phyloP scores from a whole-genome alignment of 2,797 vertebrate genomes.

The Rhabdophis nuchalis region DNA sequence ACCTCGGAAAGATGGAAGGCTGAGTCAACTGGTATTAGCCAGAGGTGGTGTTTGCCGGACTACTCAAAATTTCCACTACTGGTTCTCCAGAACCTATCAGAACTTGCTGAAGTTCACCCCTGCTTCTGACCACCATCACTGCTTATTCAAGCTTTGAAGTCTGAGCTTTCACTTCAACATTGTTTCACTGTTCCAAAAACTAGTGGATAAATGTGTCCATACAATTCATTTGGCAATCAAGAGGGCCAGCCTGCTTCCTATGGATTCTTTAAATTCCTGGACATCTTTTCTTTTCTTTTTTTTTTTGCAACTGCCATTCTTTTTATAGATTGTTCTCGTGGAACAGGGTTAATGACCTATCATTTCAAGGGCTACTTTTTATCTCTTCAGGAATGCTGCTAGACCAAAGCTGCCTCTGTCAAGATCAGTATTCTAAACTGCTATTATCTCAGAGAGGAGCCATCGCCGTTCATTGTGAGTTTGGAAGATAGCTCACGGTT shows the following conservation, averaged over 20 bases:
- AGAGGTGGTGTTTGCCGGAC: too few relatives aligned
- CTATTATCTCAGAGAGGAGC: constrained; percentile 44
- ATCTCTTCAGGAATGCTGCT: constrained; percentile 34
- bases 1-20: too few relatives aligned
- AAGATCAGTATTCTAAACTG: constrained; percentile 42
- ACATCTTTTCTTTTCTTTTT: background rate
- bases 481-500: constrained; percentile 29
- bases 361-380: constrained; percentile 48
- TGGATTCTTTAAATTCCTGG: constrained; percentile 6
- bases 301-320: background rate
- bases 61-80: too few relatives aligned
- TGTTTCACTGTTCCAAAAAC: background rate
- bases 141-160: background rate
- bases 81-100: too few relatives aligned
- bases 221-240: constrained; percentile 18
- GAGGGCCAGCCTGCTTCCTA: background rate
- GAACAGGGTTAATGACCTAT: constrained; percentile 31
- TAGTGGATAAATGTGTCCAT: constrained; percentile 5
- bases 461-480: constrained; percentile 19
- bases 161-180: background rate
- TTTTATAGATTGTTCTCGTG: constrained; percentile 16
- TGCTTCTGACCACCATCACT: background rate
- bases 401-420: constrained; percentile 17
- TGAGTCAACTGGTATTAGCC: too few relatives aligned
- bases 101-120: too few relatives aligned